phyloP scores from a whole-genome alignment of 2,113 vertebrate genomes.

The Salvelinus sp. region DNA sequence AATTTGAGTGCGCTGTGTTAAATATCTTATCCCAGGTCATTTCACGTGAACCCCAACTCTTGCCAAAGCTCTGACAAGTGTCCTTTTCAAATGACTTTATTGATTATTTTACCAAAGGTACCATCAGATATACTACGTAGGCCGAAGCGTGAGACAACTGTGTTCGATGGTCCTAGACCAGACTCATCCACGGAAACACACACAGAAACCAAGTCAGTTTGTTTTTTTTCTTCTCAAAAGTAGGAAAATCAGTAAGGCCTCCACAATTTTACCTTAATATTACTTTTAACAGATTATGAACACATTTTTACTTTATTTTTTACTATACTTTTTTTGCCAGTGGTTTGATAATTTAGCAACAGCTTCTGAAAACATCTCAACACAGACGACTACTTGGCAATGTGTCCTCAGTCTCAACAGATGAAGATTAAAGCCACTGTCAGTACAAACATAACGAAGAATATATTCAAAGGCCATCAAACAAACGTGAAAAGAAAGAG shows the following conservation, averaged over 20 bases:
- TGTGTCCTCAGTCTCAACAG: conserved; percentile 56
- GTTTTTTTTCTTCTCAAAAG: conserved; percentile 65
- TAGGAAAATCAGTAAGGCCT: conserved; percentile 80
- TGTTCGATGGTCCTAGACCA: conserved; percentile 45
- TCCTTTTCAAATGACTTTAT: conserved; percentile 77
- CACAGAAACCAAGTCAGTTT: conserved; percentile 59
- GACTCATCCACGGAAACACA: conserved; percentile 54
- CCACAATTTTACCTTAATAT: conserved; percentile 71
- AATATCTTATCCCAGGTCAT: no score
- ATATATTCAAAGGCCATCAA: conserved; percentile 67
- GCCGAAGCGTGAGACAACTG: conserved; percentile 67
- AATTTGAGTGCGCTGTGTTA: neutral
- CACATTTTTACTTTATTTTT: conserved; percentile 58
- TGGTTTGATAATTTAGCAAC: conserved; percentile 62
- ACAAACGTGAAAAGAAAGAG: conserved; percentile 57
- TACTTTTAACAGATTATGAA: conserved; percentile 67
- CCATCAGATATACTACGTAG: conserved; percentile 76
- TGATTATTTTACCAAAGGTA: conserved; percentile 77
- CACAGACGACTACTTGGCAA: conserved; percentile 74
- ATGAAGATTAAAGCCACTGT: conserved; percentile 67
- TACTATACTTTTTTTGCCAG: conserved; percentile 50
- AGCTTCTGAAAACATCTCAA: conserved; percentile 67
- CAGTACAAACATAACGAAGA: conserved; percentile 70
- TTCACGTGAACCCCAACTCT: neutral
- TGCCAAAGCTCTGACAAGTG: neutral